A percentile compares a stretch with the other conserved stretches of the same genome.
phyloP scores from a whole-genome alignment of 1,140 invertebrate species.

The Lasioglossum baleicum region DNA sequence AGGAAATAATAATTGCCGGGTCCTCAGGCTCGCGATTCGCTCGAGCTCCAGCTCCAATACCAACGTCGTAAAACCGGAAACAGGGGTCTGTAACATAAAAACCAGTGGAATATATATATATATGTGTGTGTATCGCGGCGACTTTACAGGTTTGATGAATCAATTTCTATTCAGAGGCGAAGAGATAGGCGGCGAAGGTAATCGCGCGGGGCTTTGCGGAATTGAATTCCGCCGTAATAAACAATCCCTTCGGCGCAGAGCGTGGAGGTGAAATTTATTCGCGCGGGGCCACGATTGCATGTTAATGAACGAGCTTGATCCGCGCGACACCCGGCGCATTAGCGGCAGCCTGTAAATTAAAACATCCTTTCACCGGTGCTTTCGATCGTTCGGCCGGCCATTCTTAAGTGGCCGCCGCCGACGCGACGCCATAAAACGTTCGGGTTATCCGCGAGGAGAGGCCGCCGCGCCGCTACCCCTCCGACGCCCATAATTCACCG shows the following conservation, averaged over 20 bases:
- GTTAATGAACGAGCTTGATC: constrained; percentile 42
- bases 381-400: constrained; percentile 13
- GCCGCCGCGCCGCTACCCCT: constrained; percentile 3
- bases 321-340: constrained; percentile 35
- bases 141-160: no score
- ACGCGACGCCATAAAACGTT: constrained; percentile 35
- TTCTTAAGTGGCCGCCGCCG: constrained; percentile 45
- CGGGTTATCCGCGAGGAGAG: constrained; percentile 24
- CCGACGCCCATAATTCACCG: constrained; percentile 24
- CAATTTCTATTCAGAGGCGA: no score
- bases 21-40: no score
- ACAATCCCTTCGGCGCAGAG: no score
- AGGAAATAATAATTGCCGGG: no score
- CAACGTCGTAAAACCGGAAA: no score
- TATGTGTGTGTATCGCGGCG: no score
- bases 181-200: no score
- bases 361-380: constrained; percentile 35
- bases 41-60: no score
- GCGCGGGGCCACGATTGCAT: constrained; percentile 19
- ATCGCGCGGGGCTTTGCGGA: no score
- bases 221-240: background rate
- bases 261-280: constrained; percentile 31
- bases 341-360: constrained; percentile 45
- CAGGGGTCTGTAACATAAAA: no score
- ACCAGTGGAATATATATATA: no score